phyloP scores from a whole-genome alignment of 2,888 invertebrate genomes.

The Heteropelma amictum region DNA sequence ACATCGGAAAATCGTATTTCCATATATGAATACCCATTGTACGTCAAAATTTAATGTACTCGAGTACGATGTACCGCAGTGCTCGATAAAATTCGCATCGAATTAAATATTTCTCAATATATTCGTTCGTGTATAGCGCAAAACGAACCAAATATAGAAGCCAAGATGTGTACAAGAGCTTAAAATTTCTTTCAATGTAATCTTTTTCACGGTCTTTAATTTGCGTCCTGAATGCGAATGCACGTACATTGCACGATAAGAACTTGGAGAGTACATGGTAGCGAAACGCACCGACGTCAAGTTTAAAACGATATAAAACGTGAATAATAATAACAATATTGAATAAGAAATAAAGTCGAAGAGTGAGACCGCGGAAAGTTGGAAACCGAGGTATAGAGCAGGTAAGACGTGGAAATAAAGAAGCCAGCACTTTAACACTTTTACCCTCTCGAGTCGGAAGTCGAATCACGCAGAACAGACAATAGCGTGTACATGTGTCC shows the following conservation, averaged over 20 bases:
- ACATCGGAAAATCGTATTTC: no score
- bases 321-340: slow-evolving; percentile 33
- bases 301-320: not conserved
- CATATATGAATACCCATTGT: no score
- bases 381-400: not conserved
- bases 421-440: slow-evolving; percentile 36
- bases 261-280: not conserved
- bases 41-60: no score
- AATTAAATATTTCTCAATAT: no score
- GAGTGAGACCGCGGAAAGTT: slow-evolving; percentile 7
- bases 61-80: no score
- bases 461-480: slow-evolving; percentile 53
- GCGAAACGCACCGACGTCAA: not conserved
- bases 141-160: not conserved
- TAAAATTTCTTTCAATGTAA: not conserved
- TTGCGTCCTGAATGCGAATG: not conserved
- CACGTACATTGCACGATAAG: not conserved
- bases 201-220: not conserved
- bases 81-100: no score
- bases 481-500: slow-evolving; percentile 21
- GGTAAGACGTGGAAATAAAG: slow-evolving; percentile 28
- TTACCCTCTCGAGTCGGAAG: slow-evolving; percentile 43
- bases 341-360: no score
- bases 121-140: not conserved
- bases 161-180: not conserved